Evolutionary conservation across 2,888 invertebrate genomes (phyloP).

Genomic region (Stenchaetothrips biformis): DNA sequence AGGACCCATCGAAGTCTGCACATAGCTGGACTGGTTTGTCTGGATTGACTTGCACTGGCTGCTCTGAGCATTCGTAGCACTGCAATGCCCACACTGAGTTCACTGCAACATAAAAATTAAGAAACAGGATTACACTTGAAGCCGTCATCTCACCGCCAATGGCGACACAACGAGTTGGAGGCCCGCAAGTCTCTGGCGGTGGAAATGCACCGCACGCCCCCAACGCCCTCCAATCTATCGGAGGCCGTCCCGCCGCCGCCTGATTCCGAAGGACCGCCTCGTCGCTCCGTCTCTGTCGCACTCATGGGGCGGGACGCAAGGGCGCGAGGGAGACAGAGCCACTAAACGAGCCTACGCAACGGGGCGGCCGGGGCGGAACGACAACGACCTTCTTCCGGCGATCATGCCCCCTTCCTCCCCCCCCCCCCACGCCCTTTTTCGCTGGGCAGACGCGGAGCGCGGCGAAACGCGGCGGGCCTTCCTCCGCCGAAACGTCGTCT

Average conservation of each 20-base stretch:
- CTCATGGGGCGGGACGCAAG: too few relatives aligned
- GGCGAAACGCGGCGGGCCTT: not conserved
- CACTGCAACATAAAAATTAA: conserved; percentile 41
- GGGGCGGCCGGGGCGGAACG: not conserved
- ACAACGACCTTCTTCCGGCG: conserved; percentile 4
- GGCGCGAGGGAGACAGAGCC: too few relatives aligned
- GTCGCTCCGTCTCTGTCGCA: too few relatives aligned
- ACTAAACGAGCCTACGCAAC: not conserved
- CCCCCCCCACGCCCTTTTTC: not conserved
- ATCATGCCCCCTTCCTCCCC: not conserved
- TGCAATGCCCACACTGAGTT: conserved; percentile 49
- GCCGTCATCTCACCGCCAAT: too few relatives aligned
- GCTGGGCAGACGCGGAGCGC: too few relatives aligned
- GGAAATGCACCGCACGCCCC: too few relatives aligned
- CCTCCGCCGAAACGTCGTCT: not conserved
- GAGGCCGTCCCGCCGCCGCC: too few relatives aligned
- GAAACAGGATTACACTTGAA: too few relatives aligned
- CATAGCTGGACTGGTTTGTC: conserved; percentile 65
- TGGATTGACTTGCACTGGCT: conserved; percentile 54
- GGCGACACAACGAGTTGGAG: too few relatives aligned
- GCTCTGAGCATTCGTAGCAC: conserved; percentile 71
- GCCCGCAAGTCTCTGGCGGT: too few relatives aligned
- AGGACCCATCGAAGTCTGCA: conserved; percentile 67
- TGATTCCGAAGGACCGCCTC: too few relatives aligned
- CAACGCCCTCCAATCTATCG: too few relatives aligned